A percentile compares a stretch with the other conserved stretches of the same genome.
Conservation (phyloP, 1,140 invertebrate genomes). For the Caenorhabditis remanei region DNA sequence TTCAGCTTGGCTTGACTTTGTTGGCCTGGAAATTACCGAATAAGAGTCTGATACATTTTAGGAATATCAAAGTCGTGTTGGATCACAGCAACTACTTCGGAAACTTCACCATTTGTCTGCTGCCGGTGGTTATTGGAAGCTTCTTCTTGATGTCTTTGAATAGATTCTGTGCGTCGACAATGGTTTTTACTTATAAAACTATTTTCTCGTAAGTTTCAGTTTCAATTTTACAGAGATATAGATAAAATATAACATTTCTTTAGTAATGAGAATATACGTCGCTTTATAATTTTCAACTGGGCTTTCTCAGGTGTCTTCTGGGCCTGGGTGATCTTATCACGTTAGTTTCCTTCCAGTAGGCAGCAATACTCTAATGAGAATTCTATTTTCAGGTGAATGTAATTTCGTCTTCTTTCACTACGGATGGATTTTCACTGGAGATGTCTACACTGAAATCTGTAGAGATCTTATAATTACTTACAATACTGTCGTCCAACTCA, state of each 20-base stretch:
- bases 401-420: not conserved
- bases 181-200: not conserved
- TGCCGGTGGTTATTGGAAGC: not conserved
- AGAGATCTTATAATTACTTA: not conserved
- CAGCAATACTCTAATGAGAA: not conserved
- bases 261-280: too few relatives aligned
- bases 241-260: too few relatives aligned
- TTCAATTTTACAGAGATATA: too few relatives aligned
- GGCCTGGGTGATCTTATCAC: not conserved
- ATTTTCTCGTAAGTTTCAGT: slow-evolving; percentile 13
- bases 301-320: not conserved
- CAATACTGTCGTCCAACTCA: not conserved
- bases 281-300: too few relatives aligned
- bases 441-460: not conserved
- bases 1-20: not conserved
- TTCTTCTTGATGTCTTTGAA: slow-evolving; percentile 15
- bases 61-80: not conserved
- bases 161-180: not conserved
- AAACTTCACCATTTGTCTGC: not conserved
- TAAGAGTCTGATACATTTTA: not conserved
- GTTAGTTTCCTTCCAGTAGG: not conserved
- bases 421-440: slow-evolving; percentile 1
- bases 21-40: not conserved
- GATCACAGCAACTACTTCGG: not conserved
- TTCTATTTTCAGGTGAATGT: not conserved